These are phyloP conservation scores for Littorina saxatilis DNA, from an alignment of 1,140 invertebrate genomes.

Conservation along the genomic window DNA sequence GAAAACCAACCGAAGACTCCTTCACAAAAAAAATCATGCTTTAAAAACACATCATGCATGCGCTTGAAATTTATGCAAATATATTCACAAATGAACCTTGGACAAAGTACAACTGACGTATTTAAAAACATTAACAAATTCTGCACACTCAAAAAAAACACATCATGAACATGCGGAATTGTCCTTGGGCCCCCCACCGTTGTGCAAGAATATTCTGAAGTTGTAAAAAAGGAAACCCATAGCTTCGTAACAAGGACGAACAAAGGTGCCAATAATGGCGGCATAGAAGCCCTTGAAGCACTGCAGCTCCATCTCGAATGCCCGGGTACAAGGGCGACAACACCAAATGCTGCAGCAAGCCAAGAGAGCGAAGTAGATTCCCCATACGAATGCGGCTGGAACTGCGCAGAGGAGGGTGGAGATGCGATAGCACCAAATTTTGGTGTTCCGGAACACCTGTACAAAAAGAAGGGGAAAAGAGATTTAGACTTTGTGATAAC, in stretches of 20 bases:
- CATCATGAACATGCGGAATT: not conserved
- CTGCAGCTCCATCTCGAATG: slow-evolving; percentile 46
- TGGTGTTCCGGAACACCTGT: slow-evolving; percentile 59
- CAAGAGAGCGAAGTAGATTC: slow-evolving; percentile 57
- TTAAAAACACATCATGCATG: too few relatives aligned
- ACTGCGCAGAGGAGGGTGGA: slow-evolving; percentile 52
- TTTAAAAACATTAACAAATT: too few relatives aligned
- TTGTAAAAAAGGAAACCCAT: slow-evolving; percentile 49
- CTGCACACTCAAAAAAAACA: too few relatives aligned
- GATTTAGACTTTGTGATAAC: too few relatives aligned
- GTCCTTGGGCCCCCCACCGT: not conserved
- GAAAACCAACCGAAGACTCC: too few relatives aligned
- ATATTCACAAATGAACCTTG: too few relatives aligned
- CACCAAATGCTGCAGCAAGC: slow-evolving; percentile 64
- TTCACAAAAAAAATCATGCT: too few relatives aligned
- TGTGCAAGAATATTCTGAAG: slow-evolving; percentile 40
- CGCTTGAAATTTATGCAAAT: too few relatives aligned
- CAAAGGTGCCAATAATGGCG: slow-evolving; percentile 47
- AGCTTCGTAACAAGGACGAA: slow-evolving; percentile 48
- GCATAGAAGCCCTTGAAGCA: slow-evolving; percentile 45
- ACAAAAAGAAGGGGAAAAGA: slow-evolving; percentile 35
- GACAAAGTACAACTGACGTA: not conserved
- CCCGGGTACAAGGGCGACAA: slow-evolving; percentile 58
- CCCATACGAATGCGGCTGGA: slow-evolving; percentile 56
- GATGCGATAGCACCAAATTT: slow-evolving; percentile 61